Evolutionary conservation across 2,113 vertebrate genomes (phyloP).

Genomic region (Ibidorhyncha struthersii): DNA sequence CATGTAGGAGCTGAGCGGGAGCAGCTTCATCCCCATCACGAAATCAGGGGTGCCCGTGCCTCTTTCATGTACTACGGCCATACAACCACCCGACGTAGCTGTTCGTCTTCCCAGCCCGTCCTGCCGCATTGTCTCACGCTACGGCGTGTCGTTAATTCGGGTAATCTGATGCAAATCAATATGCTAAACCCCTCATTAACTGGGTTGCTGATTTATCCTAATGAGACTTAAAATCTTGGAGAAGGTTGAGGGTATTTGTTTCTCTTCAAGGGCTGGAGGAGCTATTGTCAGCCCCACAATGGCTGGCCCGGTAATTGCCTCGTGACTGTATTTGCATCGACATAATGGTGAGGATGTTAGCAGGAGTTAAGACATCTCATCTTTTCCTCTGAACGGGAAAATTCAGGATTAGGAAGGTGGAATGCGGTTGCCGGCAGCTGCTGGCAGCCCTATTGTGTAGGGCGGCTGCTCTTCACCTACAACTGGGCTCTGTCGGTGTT

Average conservation of each 20-base stretch:
- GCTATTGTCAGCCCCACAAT: conserved; percentile 43
- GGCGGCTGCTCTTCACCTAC: background rate
- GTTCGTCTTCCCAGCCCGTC: background rate
- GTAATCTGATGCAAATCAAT: conserved; percentile 32
- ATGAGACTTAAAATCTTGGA: conserved; percentile 43
- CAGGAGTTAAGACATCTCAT: conserved; percentile 8
- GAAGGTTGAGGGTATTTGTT: conserved; percentile 32
- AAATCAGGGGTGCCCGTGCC: background rate
- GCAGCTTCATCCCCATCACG: background rate
- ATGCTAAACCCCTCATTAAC: conserved; percentile 37
- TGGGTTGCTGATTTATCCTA: conserved; percentile 34
- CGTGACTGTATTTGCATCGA: background rate
- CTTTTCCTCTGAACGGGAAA: background rate
- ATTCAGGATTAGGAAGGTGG: conserved; percentile 23
- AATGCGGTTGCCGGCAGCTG: background rate
- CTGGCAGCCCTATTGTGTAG: background rate
- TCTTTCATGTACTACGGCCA: background rate
- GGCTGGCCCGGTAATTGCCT: conserved; percentile 42
- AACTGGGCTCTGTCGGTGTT: background rate
- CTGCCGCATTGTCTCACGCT: background rate
- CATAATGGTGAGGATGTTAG: conserved; percentile 27
- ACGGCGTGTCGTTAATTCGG: background rate
- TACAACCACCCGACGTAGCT: background rate
- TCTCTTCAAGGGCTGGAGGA: background rate
- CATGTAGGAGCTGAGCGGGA: background rate